Evolutionary conservation across 2,113 vertebrate species (phyloP), one percentile per base, ranked within the genome.

Genomic region (Misgurnus mizolepis): DNA sequence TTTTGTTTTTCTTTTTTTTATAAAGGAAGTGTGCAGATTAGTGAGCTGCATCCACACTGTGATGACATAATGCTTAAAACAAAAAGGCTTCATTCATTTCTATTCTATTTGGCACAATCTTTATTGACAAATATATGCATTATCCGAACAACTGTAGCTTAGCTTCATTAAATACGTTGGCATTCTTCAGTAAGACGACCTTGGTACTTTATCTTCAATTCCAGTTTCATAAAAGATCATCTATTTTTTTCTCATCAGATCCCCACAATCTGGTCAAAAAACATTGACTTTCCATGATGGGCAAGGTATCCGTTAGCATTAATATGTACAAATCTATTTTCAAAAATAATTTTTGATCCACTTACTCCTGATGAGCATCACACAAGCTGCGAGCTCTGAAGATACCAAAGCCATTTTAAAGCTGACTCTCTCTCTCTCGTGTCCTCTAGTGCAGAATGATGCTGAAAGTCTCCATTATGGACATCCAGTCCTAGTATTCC

Each of bases 101-200:
- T 93, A 91, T 84, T 88, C 92, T 93, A 92, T 86, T 87, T 69
- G 78, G 81, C 77, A 79, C 88, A 90, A 88, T 88, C 83, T 94
- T 93, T 92, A 93, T 93, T 93, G 89, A 93, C 91, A 94, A 93
- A 92, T 87, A 93, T 86, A 89, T 83, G 87, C 91, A 91, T 90
- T 87, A 91, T 92, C 88, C 83, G 90, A 91, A 82, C 90, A 92
- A 89, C 89, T 84, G 89, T 90, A 90, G 90, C 91, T 91, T 92
- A 86, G 93, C 27, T 34, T 34, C 27, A 34, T 34, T 93, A 93
- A 94, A 94, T 93, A 93, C 89, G 89, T 89, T 86, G 67, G 89
- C 88, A 75, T 90, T 93, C 88, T 91, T 91, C 79, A 84, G 87
- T 74, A 89, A 89, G 87, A 87, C 89, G 88, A 87, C 86, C 83